Conservation (phyloP, 92 coral and sea anemone genomes). For the Paragorgia papillata region DNA sequence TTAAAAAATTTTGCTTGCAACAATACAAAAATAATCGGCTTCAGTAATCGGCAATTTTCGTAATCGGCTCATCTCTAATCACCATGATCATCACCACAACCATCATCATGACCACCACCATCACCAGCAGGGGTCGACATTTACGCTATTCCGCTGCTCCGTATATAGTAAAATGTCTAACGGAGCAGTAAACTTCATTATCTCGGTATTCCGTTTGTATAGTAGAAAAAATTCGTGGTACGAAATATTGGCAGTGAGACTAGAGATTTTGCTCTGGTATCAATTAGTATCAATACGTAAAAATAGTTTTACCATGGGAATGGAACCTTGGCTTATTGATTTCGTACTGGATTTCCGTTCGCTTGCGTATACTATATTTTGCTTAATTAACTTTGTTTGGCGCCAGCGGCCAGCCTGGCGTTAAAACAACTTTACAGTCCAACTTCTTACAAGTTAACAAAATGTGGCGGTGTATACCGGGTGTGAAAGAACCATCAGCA, state of each 20-base stretch:
- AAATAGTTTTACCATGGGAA: background rate
- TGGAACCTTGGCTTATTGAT: too few relatives aligned
- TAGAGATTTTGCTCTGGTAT: conserved; percentile 1
- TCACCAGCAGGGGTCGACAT: background rate
- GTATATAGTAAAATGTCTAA: background rate
- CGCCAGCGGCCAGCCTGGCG: too few relatives aligned
- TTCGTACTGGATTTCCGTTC: conserved; percentile 3
- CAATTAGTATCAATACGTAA: background rate
- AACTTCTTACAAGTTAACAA: too few relatives aligned
- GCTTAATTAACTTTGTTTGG: too few relatives aligned
- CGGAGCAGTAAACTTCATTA: conserved; percentile 1
- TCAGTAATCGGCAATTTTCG: too few relatives aligned
- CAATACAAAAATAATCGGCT: too few relatives aligned
- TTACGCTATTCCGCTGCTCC: conserved; percentile 6
- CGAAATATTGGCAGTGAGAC: background rate
- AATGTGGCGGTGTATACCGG: background rate
- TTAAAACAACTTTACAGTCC: too few relatives aligned
- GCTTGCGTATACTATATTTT: background rate
- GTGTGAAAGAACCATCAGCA: conserved; percentile 6
- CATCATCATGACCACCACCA: too few relatives aligned
- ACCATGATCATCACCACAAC: too few relatives aligned
- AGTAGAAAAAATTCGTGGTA: background rate
- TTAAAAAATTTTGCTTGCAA: too few relatives aligned
- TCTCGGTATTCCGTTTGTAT: background rate
- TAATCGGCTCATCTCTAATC: too few relatives aligned